Evolutionary conservation across 2,797 vertebrate species (phyloP).

Genomic region (Enteromius trimaculatus): DNA sequence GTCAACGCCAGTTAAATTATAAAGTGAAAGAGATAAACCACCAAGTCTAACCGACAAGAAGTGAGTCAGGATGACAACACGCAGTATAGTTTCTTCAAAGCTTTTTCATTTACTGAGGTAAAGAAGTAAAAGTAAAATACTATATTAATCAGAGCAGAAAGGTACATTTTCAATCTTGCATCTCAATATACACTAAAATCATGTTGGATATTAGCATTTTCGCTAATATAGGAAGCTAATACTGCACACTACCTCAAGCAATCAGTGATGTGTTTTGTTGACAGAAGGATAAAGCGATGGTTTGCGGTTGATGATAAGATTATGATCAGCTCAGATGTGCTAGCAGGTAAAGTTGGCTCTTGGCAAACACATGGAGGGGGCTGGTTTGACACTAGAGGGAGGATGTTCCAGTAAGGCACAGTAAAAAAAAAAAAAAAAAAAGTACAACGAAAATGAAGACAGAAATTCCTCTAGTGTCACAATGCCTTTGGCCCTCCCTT

Average conservation of each 20-base stretch:
- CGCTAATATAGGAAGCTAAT: background rate
- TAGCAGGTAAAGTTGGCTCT: constrained; percentile 31
- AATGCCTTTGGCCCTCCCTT: constrained; percentile 68
- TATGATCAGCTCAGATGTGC: constrained; percentile 23
- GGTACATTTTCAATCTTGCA: background rate
- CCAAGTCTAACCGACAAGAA: constrained; percentile 1
- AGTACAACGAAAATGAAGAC: constrained; percentile 48
- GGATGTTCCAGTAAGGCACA: constrained; percentile 38
- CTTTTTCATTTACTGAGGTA: background rate
- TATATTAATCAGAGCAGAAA: background rate
- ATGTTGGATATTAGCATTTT: background rate
- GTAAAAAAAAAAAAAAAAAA: constrained; percentile 16
- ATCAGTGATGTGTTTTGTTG: background rate
- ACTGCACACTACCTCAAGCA: background rate
- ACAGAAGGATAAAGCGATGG: constrained; percentile 1
- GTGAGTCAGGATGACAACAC: constrained; percentile 11
- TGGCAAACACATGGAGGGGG: background rate
- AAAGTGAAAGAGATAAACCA: background rate
- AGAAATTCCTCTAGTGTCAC: constrained; percentile 75
- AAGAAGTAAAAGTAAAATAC: background rate
- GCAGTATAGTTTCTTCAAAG: background rate
- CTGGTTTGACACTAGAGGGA: constrained; percentile 4
- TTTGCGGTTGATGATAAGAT: constrained; percentile 29
- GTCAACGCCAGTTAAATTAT: constrained; percentile 1
- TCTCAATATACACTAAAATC: background rate